Conservation (phyloP, 1,140 invertebrate species). For the Acromyrmex heyeri region DNA sequence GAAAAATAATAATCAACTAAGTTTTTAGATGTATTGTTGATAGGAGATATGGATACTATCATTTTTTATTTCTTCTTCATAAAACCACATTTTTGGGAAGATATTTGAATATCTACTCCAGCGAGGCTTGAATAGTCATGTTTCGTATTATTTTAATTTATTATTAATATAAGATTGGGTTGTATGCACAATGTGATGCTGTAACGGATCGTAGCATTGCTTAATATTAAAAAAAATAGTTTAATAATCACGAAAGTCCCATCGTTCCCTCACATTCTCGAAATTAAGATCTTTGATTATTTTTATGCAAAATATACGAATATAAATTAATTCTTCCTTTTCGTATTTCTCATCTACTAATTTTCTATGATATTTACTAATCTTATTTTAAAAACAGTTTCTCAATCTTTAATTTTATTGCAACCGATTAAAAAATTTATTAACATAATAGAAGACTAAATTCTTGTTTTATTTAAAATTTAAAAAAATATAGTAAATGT, state of each 20-base stretch:
- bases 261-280: neutral
- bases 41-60: too few relatives aligned
- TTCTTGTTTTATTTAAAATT: neutral
- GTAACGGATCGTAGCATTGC: neutral
- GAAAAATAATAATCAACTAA: too few relatives aligned
- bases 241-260: neutral
- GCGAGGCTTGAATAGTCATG: too few relatives aligned
- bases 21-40: too few relatives aligned
- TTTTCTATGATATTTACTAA: neutral
- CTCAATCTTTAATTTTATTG: neutral
- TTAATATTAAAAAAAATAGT: constrained; percentile 1
- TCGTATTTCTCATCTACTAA: neutral
- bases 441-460: neutral
- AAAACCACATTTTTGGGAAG: too few relatives aligned
- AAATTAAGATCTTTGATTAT: neutral
- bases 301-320: neutral
- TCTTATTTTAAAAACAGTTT: neutral
- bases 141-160: neutral
- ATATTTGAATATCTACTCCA: too few relatives aligned
- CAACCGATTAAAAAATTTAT: neutral
- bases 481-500: neutral
- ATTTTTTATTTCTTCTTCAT: too few relatives aligned
- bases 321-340: constrained; percentile 15
- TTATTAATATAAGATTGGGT: neutral
- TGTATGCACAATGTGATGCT: neutral